A percentile compares a stretch with the other conserved stretches of the same genome.
Conservation (phyloP, 2,797 vertebrate genomes). For the Sebastes hubbsi region DNA sequence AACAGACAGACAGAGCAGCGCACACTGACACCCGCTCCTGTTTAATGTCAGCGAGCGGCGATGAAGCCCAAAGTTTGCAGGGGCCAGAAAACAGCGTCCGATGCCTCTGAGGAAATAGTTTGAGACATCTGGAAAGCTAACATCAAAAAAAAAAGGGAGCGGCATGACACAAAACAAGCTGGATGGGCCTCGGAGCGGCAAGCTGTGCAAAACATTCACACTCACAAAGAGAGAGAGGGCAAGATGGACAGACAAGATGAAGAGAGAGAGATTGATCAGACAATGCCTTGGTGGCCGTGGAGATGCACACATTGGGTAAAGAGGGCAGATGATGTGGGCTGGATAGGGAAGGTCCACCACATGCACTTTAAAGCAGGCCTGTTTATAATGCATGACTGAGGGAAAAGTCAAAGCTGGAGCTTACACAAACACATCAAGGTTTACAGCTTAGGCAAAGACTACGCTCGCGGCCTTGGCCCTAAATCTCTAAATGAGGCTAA, state of each 20-base stretch:
- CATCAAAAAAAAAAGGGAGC: conserved; percentile 71
- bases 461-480: conserved; percentile 3
- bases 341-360: conserved; percentile 39
- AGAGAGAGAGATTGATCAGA: conserved; percentile 57
- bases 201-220: conserved; percentile 77
- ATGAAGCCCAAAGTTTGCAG: conserved; percentile 70
- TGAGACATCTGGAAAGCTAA: conserved; percentile 80
- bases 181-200: conserved; percentile 74
- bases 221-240: conserved; percentile 62
- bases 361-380: conserved; percentile 48
- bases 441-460: conserved; percentile 6
- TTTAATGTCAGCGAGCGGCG: conserved; percentile 76
- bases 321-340: conserved; percentile 42
- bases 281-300: conserved; percentile 58
- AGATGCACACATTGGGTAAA: conserved; percentile 55
- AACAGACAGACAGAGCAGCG: conserved; percentile 60
- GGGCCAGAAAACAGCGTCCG: conserved; percentile 57
- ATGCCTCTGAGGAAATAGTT: conserved; percentile 76
- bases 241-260: conserved; percentile 40
- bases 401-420: conserved; percentile 8
- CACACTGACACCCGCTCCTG: conserved; percentile 67
- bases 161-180: conserved; percentile 81
- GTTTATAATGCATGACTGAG: conserved; percentile 55
- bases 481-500: conserved; percentile 57
- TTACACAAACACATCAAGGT: conserved; percentile 27